A percentile compares a stretch with the other conserved stretches of the same genome.
These are phyloP conservation scores for Acromyrmex echinatior DNA, from an alignment of 1,140 invertebrate species.

Conservation along the genomic window DNA sequence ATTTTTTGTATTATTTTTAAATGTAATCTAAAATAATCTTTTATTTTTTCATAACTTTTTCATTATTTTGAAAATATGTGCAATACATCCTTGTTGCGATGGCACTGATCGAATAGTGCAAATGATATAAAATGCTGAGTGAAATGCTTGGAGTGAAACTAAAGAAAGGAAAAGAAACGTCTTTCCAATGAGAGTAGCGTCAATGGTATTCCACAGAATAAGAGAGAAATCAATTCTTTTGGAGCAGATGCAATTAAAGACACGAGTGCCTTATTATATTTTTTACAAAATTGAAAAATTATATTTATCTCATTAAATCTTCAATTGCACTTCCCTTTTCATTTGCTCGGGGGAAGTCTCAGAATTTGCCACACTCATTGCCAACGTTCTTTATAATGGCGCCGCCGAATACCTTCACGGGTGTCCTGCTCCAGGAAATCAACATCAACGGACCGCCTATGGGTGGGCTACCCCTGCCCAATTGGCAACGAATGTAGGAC, in stretches of 20 bases:
- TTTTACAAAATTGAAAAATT: not conserved
- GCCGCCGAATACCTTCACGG: slow-evolving; percentile 88
- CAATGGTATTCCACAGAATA: not conserved
- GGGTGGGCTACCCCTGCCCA: slow-evolving; percentile 86
- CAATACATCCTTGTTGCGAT: slow-evolving; percentile 4
- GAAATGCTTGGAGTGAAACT: not conserved
- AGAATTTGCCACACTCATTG: slow-evolving; percentile 87
- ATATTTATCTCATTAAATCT: not conserved
- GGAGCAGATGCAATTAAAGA: not conserved
- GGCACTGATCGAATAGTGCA: slow-evolving; percentile 6
- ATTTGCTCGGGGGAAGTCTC: slow-evolving; percentile 42
- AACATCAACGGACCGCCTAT: slow-evolving; percentile 84
- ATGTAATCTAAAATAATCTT: too few species aligned
- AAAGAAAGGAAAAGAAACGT: not conserved
- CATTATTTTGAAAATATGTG: too few species aligned
- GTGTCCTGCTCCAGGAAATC: slow-evolving; percentile 87
- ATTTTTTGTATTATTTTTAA: too few species aligned
- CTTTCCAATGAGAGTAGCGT: not conserved
- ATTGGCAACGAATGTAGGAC: slow-evolving; percentile 84
- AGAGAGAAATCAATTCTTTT: not conserved
- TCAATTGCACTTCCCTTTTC: slow-evolving; percentile 1
- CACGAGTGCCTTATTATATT: not conserved
- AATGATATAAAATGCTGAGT: not conserved
- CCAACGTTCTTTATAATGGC: slow-evolving; percentile 86
- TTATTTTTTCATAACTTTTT: too few species aligned